Evolutionary conservation across 2,113 vertebrate genomes (phyloP), one percentile per base, ranked within the genome.

Genomic region (Pseudorhombus dupliciocellatus): DNA sequence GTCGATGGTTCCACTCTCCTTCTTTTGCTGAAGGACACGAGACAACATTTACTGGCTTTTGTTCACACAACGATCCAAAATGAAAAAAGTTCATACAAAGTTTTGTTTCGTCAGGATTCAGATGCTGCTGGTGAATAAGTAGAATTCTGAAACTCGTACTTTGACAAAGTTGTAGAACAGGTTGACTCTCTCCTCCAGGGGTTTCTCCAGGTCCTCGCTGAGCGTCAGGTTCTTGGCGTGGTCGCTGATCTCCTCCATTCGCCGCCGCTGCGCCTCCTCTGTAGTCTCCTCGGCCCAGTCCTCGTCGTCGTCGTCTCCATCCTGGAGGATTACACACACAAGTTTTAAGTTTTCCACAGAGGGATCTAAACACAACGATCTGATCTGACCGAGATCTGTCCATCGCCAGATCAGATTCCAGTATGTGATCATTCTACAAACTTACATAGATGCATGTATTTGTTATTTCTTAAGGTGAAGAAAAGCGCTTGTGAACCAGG

Each of bases 271-370:
- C 9, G 97, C 97, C 90, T 99, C 98, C 90, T 96, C 96, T 1
- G 98, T 98, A 2, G 97, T 99, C 84, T 99, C 98, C 86, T 99
- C 97, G 1, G 96, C 97, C 97, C 98, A 99, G 72, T 99, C 97
- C 25, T 98, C 98, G 26, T 99, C 97, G 0, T 99, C 97, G 0
- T 94, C 94, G 3, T 97, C 96, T 54, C 96, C 93, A 61, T 97
- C 94, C 96, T 97, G 9, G 9, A 53, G 55, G 5, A 18, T 1
- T n/a, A 53, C 20, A 55, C 2, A 53, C 9, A 51, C 8, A 52
- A 5, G 12, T 4, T 52, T 24, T 5, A 21, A 1, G 20, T n/a
- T n/a, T 7, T n/a, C 44, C 4, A n/a, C 5, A n/a, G 44, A 48
- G 18, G 44, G 16, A 20, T 48, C 16, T 18, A 20, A 16, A 18